phyloP scores from a whole-genome alignment of 2,113 vertebrate species.

The Bufo gargarizans region DNA sequence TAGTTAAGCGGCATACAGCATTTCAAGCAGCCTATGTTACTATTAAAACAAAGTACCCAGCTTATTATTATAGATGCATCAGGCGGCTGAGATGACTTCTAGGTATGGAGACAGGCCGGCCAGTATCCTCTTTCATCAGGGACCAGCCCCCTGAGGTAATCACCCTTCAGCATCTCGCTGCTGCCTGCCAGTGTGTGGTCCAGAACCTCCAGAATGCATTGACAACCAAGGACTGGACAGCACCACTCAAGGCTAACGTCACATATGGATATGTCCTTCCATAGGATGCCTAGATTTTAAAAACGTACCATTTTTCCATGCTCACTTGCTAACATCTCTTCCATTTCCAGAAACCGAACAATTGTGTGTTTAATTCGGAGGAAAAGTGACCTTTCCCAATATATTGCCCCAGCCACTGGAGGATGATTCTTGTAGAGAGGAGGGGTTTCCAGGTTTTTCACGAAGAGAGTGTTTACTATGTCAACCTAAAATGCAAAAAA shows the following conservation, averaged over 20 bases:
- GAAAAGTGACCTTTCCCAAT: constrained; percentile 83
- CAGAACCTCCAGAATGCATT: neutral
- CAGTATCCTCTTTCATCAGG: too few relatives aligned
- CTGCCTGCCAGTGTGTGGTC: too few relatives aligned
- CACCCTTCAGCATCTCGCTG: too few relatives aligned
- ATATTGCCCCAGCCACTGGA: constrained; percentile 85
- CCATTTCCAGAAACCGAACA: constrained; percentile 78
- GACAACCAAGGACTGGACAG: neutral
- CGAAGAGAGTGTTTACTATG: constrained; percentile 76
- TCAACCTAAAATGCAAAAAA: constrained; percentile 76
- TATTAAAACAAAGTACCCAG: too few relatives aligned
- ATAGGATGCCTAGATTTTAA: neutral
- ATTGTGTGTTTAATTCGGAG: constrained; percentile 79
- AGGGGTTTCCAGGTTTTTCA: constrained; percentile 75
- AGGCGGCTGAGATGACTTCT: too few relatives aligned
- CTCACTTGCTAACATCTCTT: constrained; percentile 76
- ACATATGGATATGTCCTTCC: neutral
- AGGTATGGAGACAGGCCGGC: too few relatives aligned
- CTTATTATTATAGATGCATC: too few relatives aligned
- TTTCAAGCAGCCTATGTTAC: too few relatives aligned
- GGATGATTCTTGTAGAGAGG: constrained; percentile 82
- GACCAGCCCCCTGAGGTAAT: too few relatives aligned
- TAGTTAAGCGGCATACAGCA: too few relatives aligned
- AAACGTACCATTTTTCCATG: constrained; percentile 73
- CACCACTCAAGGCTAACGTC: neutral